Base-by-base conservation (phyloP, 2,888 invertebrate genomes). In the Sarcophaga caerulescens region DNA sequence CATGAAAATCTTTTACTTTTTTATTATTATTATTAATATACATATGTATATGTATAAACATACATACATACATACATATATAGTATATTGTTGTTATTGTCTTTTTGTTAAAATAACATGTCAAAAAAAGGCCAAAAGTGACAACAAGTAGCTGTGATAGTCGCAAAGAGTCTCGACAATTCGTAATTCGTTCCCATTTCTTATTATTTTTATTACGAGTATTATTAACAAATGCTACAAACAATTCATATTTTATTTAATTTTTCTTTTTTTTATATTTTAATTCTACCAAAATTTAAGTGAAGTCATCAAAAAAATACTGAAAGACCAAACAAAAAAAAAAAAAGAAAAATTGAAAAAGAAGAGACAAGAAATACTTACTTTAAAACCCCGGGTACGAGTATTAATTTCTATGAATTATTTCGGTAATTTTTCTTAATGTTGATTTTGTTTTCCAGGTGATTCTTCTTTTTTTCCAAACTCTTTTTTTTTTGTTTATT, bases 261-360 rank as follows among this genome's bases (percentile, higher is more conserved):
- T 59, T 71, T 69, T 76, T 68, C 60, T 77, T 80, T 52, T 52
- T 52, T 69, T 75, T 81, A 74, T 75, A 44, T 82, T 70, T 76
- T 57, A 77, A 85, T 86, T 90, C 75, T 60, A 73, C 75, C 65
- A 77, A 83, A 83, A 73, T 81, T 89, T 89, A 90, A 91, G 91
- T 91, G 91, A 91, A 91, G 91, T 91, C 91, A 91, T 91, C 91
- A 91, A 89, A 89, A 69, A 59, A 73, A 70, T 25, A n/a, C 62
- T 17, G 4, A 14, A 75, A 81, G 44, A 70, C 76, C 62, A 57
- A 23, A 69, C 80, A 81, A 81, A 85, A 81, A 70, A 70, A 69
- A 70, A 82, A 68, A 52, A 70, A 10, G 35, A 35, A 35, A 35
- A 35, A 35, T 35, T 35, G 35, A 35, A 35, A 35, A 35, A 35